Base-by-base conservation (phyloP, 2,797 vertebrate genomes). In the Sebastes hubbsi region DNA sequence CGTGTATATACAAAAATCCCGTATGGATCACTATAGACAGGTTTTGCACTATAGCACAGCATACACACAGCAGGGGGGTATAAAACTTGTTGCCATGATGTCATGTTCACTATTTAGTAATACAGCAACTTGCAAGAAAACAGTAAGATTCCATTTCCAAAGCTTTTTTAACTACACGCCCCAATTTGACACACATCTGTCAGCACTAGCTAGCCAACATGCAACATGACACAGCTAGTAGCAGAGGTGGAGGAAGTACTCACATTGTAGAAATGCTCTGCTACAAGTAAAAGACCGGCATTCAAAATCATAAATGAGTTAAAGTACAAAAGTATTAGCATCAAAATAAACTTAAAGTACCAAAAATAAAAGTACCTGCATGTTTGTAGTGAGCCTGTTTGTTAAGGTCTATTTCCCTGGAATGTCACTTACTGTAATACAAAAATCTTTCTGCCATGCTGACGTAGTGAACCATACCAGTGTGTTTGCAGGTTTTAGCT, bases 321-420 rank as follows among this genome's bases (percentile, higher is more conserved):
- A 42, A 42, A 42, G 14, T 42, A 42, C 13, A 42, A 18, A 42
- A 42, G 38, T 16, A 42, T 42, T 42, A 42, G 16, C 42, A 46
- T 46, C 42, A 46, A 18, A 18, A 46, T 46, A 18, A 18, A 46
- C 42, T 46, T 18, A 46, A 46, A 46, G 13, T 42, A 42, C 38
- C 42, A 46, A 46, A 46, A 46, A 16, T 46, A 46, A 46, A 42
- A 42, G 38, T 42, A 42, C 73, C 80, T 95, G 95, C 94, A 94
- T 95, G 95, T 88, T 27, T 81, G 59, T 72, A 58, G 75, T 69
- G 32, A 76, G 86, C 61, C 34, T 75, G 8, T 83, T 66, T 73
- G 66, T 81, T 82, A 10, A 58, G 0, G 25, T 61, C 32, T 67
- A 20, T 69, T 89, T 87, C 62, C 70, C 52, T 49, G 60, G 49